Evolutionary conservation across 2,113 vertebrate genomes (phyloP), one percentile per base, ranked within the genome.

Genomic region (Oreotrochilus melanogaster): DNA sequence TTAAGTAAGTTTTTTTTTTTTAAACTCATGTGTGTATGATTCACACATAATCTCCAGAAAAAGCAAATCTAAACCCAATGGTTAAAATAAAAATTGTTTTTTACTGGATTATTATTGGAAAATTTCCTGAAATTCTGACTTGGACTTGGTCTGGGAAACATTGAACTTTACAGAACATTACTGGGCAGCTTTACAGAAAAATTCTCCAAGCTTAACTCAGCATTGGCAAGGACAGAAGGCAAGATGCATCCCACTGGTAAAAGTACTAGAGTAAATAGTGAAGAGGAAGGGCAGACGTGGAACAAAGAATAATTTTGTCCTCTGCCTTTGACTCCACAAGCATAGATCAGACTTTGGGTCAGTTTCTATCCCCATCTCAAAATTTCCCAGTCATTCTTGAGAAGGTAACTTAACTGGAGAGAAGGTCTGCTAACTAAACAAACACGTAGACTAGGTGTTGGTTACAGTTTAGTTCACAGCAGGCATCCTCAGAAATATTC

Each of bases 381-480:
- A n/a, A 48, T 17, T 53, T 6, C 14, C 18, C 14, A 50, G 5
- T 64, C 72, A 33, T 81, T 58, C 31, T 72, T 31, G 33, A 73
- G 31, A 31, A 48, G 24, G n/a, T 14, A 83, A 10, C 9, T n/a
- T 61, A 56, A n/a, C 4, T 9, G 18, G 19, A 93, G 22, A 42
- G 28, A 45, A 33, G 11, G 25, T 24, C 43, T 69, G 18, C 19
- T 64, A 45, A 28, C 19, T 53, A 27, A 89, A 86, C 3, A n/a
- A 60, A 57, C 0, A 3, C 5, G 27, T 53, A 37, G 45, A 47
- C 70, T 24, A 51, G 14, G 24, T 1, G 1, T 14, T n/a, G 14
- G 47, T 37, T 74, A 33, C 71, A 60, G 42, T 66, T 78, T 47
- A 75, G 16, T 42, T 65, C 65, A 60, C 15, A 70, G 9, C 0